A percentile compares a stretch with the other conserved stretches of the same genome.
phyloP scores from a whole-genome alignment of 2,888 invertebrate genomes.

The Mellilla xanthometata region DNA sequence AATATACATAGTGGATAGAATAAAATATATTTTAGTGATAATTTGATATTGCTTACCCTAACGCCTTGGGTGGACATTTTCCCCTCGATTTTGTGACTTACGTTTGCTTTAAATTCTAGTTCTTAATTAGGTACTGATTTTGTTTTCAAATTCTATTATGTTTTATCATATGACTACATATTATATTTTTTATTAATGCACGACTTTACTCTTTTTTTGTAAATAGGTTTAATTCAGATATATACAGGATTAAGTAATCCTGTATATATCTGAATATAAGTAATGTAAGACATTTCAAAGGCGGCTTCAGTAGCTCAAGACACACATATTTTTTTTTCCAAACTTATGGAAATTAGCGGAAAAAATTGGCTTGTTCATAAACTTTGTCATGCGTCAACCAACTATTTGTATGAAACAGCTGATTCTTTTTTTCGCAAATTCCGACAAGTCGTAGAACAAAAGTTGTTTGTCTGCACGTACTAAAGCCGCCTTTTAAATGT shows the following conservation, averaged over 20 bases:
- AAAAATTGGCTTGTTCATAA: no score
- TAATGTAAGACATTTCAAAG: not conserved
- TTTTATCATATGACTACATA: slow-evolving; percentile 1
- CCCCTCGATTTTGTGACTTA: slow-evolving; percentile 33
- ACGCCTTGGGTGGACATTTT: slow-evolving; percentile 53
- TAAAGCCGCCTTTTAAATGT: no score
- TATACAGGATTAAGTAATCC: no score
- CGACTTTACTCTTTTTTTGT: slow-evolving; percentile 3
- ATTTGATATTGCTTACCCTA: slow-evolving; percentile 65
- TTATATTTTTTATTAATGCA: slow-evolving; percentile 3
- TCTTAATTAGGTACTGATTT: slow-evolving; percentile 1
- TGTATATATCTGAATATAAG: not conserved
- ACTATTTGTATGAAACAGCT: no score
- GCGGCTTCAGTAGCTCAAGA: no score
- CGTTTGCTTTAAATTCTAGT: slow-evolving; percentile 5
- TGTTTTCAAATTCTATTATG: slow-evolving; percentile 14
- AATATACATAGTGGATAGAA: slow-evolving; percentile 35
- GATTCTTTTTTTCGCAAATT: no score
- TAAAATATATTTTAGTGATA: slow-evolving; percentile 62
- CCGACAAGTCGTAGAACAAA: no score
- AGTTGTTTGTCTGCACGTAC: no score
- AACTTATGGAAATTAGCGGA: no score
- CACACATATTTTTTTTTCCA: no score
- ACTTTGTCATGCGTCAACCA: no score
- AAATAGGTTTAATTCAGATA: slow-evolving; percentile 4